phyloP scores from a whole-genome alignment of 1,140 invertebrate genomes.

The Drosophila varians region DNA sequence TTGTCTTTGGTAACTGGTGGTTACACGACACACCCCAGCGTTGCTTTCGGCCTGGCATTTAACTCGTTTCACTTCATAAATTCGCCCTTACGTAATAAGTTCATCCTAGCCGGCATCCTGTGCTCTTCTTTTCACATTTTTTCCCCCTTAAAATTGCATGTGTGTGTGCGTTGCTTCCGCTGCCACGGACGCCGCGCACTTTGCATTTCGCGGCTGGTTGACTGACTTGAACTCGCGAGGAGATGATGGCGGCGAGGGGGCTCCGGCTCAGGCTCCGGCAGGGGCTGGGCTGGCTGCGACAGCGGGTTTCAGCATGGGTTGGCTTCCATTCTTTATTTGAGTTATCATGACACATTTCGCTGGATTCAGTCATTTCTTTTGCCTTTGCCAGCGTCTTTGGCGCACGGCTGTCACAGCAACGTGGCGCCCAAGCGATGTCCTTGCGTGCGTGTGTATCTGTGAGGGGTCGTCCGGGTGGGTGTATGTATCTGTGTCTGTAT shows the following conservation, averaged over 20 bases:
- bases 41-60: conserved; percentile 72
- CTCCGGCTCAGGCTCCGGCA: background rate
- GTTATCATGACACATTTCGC: conserved; percentile 81
- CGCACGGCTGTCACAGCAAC: conserved; percentile 73
- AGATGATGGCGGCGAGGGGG: background rate
- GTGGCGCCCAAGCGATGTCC: conserved; percentile 57
- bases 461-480: background rate
- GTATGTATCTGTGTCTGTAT: conserved; percentile 6
- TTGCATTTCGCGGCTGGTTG: conserved; percentile 79
- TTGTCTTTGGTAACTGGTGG: conserved; percentile 25
- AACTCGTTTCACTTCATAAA: conserved; percentile 82
- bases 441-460: conserved; percentile 27
- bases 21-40: conserved; percentile 21
- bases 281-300: conserved; percentile 22
- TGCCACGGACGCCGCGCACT: conserved; percentile 55
- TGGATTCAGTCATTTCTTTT: conserved; percentile 80
- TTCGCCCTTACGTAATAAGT: conserved; percentile 80
- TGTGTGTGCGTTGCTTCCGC: conserved; percentile 57
- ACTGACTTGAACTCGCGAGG: conserved; percentile 46
- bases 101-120: conserved; percentile 42
- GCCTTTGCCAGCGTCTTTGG: conserved; percentile 61
- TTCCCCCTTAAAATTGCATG: conserved; percentile 19
- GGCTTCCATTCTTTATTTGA: conserved; percentile 78
- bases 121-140: conserved; percentile 7
- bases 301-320: conserved; percentile 48